A percentile compares a stretch with the other conserved stretches of the same genome.
phyloP scores from a whole-genome alignment of 2,888 invertebrate species.

The Leptinotarsa haldemani region DNA sequence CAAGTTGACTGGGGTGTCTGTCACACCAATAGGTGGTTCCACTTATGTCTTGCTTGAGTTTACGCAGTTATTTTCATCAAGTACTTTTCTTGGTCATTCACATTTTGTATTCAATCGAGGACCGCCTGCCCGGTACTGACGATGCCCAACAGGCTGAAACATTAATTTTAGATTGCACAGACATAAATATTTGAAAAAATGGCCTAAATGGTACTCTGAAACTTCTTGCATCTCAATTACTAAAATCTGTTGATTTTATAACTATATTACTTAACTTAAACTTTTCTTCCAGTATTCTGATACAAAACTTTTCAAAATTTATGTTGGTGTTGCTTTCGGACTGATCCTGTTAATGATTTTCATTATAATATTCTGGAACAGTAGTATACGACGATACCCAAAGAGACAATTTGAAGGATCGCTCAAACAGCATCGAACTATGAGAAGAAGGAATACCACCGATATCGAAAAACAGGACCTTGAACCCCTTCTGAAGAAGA shows the following conservation, averaged over 20 bases:
- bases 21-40: too few species aligned
- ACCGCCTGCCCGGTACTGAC: too few species aligned
- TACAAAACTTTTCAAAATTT: slow-evolving; percentile 54
- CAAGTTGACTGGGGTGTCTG: too few species aligned
- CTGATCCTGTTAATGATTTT: slow-evolving; percentile 46
- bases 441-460: slow-evolving; percentile 31
- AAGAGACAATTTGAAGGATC: slow-evolving; percentile 42
- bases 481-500: slow-evolving; percentile 42
- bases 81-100: too few species aligned
- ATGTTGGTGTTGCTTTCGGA: slow-evolving; percentile 54
- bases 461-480: slow-evolving; percentile 44
- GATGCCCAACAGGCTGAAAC: too few species aligned
- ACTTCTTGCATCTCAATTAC: background rate
- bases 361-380: slow-evolving; percentile 48
- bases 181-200: too few species aligned
- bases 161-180: too few species aligned
- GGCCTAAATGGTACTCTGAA: too few species aligned
- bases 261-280: background rate
- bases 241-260: background rate
- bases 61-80: too few species aligned
- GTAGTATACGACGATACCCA: slow-evolving; percentile 26
- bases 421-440: slow-evolving; percentile 40
- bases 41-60: too few species aligned
- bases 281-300: slow-evolving; percentile 53
- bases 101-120: too few species aligned